phyloP scores from a whole-genome alignment of 2,113 vertebrate species.

The Solea solea region DNA sequence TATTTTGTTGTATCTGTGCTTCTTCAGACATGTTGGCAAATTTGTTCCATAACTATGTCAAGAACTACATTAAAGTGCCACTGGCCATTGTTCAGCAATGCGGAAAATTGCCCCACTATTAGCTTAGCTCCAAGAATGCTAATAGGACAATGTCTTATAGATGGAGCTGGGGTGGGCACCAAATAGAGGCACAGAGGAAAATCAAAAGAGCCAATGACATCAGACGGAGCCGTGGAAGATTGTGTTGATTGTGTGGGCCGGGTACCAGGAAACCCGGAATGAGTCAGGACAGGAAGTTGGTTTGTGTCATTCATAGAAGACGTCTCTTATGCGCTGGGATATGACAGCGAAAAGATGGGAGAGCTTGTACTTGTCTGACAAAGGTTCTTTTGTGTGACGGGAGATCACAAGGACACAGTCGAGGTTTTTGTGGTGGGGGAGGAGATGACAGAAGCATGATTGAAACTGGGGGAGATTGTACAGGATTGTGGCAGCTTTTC shows the following conservation, averaged over 20 bases:
- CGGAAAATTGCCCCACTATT: conserved; percentile 53
- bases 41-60: conserved; percentile 7
- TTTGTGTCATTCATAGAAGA: conserved; percentile 51
- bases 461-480: conserved; percentile 58
- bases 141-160: conserved; percentile 63
- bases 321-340: conserved; percentile 52
- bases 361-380: conserved; percentile 63
- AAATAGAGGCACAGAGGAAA: conserved; percentile 39
- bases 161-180: conserved; percentile 32
- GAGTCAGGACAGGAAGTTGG: conserved; percentile 75
- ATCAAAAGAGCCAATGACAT: conserved; percentile 69
- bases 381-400: conserved; percentile 64
- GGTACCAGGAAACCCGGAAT: conserved; percentile 56
- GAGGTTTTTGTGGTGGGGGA: conserved; percentile 52
- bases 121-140: conserved; percentile 49
- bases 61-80: conserved; percentile 27
- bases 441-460: conserved; percentile 62
- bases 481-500: conserved; percentile 65
- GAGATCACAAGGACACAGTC: conserved; percentile 66
- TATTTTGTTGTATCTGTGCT: neutral
- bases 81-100: conserved; percentile 54
- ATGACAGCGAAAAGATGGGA: conserved; percentile 54
- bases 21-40: neutral
- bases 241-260: conserved; percentile 48
- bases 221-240: conserved; percentile 44